Evolutionary conservation across 1,140 invertebrate genomes (phyloP).

Genomic region (Lordiphosa clarofinis): DNA sequence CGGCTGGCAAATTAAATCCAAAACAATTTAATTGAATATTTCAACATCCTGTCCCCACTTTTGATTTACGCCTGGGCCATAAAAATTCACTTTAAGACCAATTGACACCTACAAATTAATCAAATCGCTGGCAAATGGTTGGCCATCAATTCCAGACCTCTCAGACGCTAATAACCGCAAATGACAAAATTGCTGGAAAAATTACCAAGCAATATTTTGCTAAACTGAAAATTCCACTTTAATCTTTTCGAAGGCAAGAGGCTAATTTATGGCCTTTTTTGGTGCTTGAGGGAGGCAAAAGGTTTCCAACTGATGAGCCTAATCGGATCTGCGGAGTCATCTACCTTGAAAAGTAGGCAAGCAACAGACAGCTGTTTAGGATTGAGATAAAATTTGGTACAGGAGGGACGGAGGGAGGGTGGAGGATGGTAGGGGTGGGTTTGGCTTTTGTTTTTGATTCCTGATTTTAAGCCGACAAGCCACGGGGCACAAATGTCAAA

Average conservation of each 20-base stretch:
- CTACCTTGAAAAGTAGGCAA: constrained; percentile 46
- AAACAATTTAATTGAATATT: constrained; percentile 36
- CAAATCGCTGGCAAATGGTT: constrained; percentile 34
- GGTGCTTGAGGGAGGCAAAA: constrained; percentile 22
- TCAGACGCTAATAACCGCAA: constrained; percentile 64
- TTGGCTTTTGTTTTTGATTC: constrained; percentile 52
- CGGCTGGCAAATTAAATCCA: constrained; percentile 55
- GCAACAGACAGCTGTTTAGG: constrained; percentile 68
- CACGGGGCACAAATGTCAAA: constrained; percentile 29
- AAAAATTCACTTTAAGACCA: constrained; percentile 66
- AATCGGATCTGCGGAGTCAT: constrained; percentile 56
- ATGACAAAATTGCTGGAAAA: constrained; percentile 46
- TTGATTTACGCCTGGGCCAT: constrained; percentile 63
- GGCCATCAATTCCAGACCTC: constrained; percentile 24
- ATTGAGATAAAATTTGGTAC: constrained; percentile 20
- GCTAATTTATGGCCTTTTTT: constrained; percentile 65
- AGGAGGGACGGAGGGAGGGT: background rate
- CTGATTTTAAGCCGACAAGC: constrained; percentile 63
- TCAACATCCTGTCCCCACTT: constrained; percentile 22
- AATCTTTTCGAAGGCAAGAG: constrained; percentile 37
- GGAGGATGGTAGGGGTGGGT: background rate
- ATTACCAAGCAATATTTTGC: constrained; percentile 55
- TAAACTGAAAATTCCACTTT: constrained; percentile 52
- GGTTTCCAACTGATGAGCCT: constrained; percentile 56
- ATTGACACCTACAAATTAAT: constrained; percentile 72